Evolutionary conservation across 2,113 vertebrate genomes (phyloP), one percentile per base, ranked within the genome.

Genomic region (Addax nasomaculatus): DNA sequence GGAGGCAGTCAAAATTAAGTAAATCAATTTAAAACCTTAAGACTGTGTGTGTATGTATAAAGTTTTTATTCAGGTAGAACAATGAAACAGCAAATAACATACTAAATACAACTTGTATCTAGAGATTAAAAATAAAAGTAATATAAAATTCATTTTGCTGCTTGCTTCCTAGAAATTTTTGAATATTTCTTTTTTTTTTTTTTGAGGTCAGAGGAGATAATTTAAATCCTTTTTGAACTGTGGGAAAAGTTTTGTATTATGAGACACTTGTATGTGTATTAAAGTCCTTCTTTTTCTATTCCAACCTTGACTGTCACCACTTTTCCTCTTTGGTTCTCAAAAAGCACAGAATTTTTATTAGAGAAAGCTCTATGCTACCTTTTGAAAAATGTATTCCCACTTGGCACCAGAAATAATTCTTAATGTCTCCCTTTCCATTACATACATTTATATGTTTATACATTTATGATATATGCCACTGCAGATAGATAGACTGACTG

Each of bases 91-190:
- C 36, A 62, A 21, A 85, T 53, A 86, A 3, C 12, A 47, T 10
- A 60, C 62, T 47, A 64, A 93, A 78, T 62, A 81, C 7, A 2
- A 43, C n/a, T 67, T 53, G 21, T 29, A 85, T 47, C 9, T 78
- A 87, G 85, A 83, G 11, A 29, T 87, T 79, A 45, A 90, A 93
- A 55, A 17, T 19, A 67, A 83, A 25, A 73, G 25, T 89, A 55
- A 16, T 64, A 17, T 27, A 76, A 89, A 86, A 58, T 21, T 30
- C 5, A 53, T 95, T 93, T 88, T 25, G 36, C 27, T 25, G 1
- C 11, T 92, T 92, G 15, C 19, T 76, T 95, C 17, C 47, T 33
- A n/a, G 7, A 76, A n/a, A 43, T 89, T 53, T 85, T 81, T 95
- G 73, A 90, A 10, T 64, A 23, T 90, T 57, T 25, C 16, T n/a